Percentiles rank a stretch among this genome's conserved stretches.
Conservation (phyloP, 2,888 invertebrate genomes). For the Calliphora vomitoria region DNA sequence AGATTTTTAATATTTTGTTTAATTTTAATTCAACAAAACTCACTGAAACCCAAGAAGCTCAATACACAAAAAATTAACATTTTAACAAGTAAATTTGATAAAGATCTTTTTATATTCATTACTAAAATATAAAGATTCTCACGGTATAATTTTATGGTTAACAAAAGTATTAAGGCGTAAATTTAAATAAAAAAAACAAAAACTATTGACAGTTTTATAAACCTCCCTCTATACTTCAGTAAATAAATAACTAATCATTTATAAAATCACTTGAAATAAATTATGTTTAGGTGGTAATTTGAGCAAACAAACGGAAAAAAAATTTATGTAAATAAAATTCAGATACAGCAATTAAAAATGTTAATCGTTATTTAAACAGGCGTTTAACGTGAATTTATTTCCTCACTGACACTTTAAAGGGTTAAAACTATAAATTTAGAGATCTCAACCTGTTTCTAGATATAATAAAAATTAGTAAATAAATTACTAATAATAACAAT, state of each 20-base stretch:
- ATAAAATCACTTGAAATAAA: not conserved
- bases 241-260: not conserved
- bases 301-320: too few species aligned
- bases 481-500: too few species aligned
- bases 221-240: not conserved
- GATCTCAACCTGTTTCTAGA: too few species aligned
- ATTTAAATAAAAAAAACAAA: not conserved
- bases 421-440: not conserved
- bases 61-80: not conserved
- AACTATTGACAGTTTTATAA: constrained; percentile 33
- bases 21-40: not conserved
- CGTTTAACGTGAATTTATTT: constrained; percentile 5
- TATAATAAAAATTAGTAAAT: too few species aligned
- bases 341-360: constrained; percentile 47
- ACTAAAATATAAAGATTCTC: constrained; percentile 22
- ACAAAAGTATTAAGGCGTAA: not conserved
- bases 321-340: too few species aligned
- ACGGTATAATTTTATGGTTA: constrained; percentile 11
- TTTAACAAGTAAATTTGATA: constrained; percentile 20
- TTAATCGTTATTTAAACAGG: constrained; percentile 16
- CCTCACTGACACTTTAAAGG: not conserved
- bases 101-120: constrained; percentile 1
- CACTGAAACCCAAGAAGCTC: constrained; percentile 5
- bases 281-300: too few species aligned
- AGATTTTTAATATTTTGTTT: not conserved